A percentile compares a stretch with the other conserved stretches of the same genome.
phyloP scores from a whole-genome alignment of 2,113 vertebrate genomes.

The Myiagra hebetior region DNA sequence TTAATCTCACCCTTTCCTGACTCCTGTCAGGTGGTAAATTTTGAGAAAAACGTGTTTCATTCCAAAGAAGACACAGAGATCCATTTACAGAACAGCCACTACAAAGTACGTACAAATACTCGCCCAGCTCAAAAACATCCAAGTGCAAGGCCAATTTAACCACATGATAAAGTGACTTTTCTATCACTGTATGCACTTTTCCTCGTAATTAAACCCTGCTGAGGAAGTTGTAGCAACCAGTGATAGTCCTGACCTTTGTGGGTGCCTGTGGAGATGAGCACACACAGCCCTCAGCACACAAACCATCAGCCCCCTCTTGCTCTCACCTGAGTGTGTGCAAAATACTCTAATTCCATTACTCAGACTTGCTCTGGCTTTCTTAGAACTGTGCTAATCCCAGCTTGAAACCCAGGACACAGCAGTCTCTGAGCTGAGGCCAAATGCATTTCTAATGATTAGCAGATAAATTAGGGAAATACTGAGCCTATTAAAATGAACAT shows the following conservation, averaged over 20 bases:
- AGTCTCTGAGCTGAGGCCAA: conserved; percentile 29
- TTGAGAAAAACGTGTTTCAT: neutral
- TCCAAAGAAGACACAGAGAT: neutral
- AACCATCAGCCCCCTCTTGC: neutral
- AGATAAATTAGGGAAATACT: conserved; percentile 50
- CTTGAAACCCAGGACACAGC: neutral
- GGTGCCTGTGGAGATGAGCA: neutral
- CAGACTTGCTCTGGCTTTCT: neutral
- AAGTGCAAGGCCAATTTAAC: neutral
- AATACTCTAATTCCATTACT: neutral
- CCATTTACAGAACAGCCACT: neutral
- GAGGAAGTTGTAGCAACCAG: neutral
- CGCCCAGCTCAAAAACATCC: neutral
- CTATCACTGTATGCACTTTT: neutral
- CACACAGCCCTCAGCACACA: neutral
- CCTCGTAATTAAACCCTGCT: neutral
- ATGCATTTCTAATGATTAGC: conserved; percentile 40
- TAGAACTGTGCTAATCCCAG: neutral
- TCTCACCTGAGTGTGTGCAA: neutral
- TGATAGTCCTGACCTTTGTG: neutral
- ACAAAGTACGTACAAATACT: neutral
- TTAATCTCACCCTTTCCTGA: neutral
- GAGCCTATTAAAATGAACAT: conserved; percentile 25
- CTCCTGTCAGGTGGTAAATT: neutral
- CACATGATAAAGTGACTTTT: neutral